Base-by-base conservation (phyloP, 1,140 invertebrate species). In the Halyomorpha halys region DNA sequence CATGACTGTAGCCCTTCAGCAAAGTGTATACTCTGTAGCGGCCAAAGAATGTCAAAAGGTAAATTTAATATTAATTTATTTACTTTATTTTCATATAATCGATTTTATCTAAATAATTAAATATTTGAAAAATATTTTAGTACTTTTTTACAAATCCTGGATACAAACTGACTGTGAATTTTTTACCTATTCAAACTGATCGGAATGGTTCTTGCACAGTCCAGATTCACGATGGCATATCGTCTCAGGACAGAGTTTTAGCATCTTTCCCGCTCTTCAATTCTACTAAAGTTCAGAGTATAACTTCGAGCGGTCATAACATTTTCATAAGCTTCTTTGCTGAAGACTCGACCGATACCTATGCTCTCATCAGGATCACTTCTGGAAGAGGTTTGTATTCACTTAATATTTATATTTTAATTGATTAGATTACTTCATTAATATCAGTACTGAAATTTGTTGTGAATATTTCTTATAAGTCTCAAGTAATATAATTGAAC, bases 121-220 rank as follows among this genome's bases (percentile, higher is more conserved):
- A n/a, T 47, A 47, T 47, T 4, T 30, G 3, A 3, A 30, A 30
- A 30, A 30, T 8, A 68, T 70, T 71, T 2, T 70, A 83, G 78
- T 74, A 83, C 67, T 91, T 92, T 73, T 86, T 82, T 47, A 90
- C 87, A 0, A 76, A 81, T 71, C 76, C 80, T 0, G 89, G 87
- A 0, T 87, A 91, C 67, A 82, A 89, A 0, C 73, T 95, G 18
- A 95, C 92, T 0, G 74, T 94, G 23, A 85, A 89, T 68, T 92
- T 94, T 73, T 76, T 91, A 56, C 82, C 87, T 71, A 81, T 92
- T 71, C 77, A 83, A 62, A 86, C 87, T 0, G 81, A 86, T 73
- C 75, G 79, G 47, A 89, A 90, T 69, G 81, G 86, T 66, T 86
- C 83, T 21, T 88, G 84, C 1, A 74, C 76, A 14, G 81, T 94